These are phyloP conservation scores for Leucophenga varia DNA, from an alignment of 1,140 invertebrate genomes.

Conservation along the genomic window DNA sequence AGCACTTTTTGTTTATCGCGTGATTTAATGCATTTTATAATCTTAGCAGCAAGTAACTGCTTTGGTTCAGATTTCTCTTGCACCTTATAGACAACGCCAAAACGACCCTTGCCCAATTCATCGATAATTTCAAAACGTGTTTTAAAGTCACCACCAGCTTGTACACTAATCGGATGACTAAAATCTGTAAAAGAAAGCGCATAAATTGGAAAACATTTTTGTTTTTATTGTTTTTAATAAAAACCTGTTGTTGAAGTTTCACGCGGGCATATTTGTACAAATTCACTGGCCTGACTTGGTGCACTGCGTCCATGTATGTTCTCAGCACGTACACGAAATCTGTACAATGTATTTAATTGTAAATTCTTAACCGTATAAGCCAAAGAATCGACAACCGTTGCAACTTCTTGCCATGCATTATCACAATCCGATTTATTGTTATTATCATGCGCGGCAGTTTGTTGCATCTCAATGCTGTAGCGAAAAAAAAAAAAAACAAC, in stretches of 20 bases:
- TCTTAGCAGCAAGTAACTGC: slow-evolving; percentile 84
- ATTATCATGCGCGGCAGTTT: slow-evolving; percentile 20
- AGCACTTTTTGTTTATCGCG: slow-evolving; percentile 83
- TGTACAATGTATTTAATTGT: slow-evolving; percentile 62
- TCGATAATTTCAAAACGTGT: slow-evolving; percentile 67
- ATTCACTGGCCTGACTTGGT: slow-evolving; percentile 60
- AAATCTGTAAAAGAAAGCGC: too few relatives aligned
- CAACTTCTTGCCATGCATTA: slow-evolving; percentile 63
- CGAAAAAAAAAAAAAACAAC: background rate
- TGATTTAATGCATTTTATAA: slow-evolving; percentile 78
- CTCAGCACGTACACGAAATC: slow-evolving; percentile 74
- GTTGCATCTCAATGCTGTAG: slow-evolving; percentile 67
- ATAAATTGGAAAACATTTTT: too few relatives aligned
- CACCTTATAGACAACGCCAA: slow-evolving; percentile 75
- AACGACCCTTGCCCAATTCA: slow-evolving; percentile 80
- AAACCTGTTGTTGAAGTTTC: slow-evolving; percentile 15
- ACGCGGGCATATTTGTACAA: slow-evolving; percentile 29
- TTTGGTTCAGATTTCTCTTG: slow-evolving; percentile 68
- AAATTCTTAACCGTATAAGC: slow-evolving; percentile 64
- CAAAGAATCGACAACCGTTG: slow-evolving; percentile 65
- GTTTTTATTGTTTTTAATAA: too few relatives aligned
- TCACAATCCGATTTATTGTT: slow-evolving; percentile 34
- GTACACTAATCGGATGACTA: slow-evolving; percentile 44
- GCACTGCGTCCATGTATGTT: slow-evolving; percentile 77
- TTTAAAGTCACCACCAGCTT: slow-evolving; percentile 63